Conservation (phyloP, 1,140 invertebrate species). For the Homalodisca vitripennis region DNA sequence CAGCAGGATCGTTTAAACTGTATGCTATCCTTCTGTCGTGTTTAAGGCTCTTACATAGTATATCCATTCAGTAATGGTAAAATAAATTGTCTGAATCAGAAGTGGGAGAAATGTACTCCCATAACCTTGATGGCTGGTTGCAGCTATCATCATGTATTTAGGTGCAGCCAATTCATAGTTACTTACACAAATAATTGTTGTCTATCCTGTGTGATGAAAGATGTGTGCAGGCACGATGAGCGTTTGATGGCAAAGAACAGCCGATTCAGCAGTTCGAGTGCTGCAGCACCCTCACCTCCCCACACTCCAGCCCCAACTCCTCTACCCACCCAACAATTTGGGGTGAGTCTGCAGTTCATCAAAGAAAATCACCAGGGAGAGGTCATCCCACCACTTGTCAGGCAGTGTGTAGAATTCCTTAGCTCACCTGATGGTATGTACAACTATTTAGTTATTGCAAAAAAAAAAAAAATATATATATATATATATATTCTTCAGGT, state of each 20-base stretch:
- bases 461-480: too few species aligned
- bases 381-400: slow-evolving; percentile 86
- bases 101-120: too few species aligned
- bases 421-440: slow-evolving; percentile 80
- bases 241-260: slow-evolving; percentile 62
- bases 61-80: too few species aligned
- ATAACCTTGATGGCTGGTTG: too few species aligned
- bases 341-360: slow-evolving; percentile 88
- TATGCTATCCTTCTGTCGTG: too few species aligned
- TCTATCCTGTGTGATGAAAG: too few species aligned
- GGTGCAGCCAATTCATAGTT: not conserved
- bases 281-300: slow-evolving; percentile 36
- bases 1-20: too few species aligned
- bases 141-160: too few species aligned
- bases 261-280: slow-evolving; percentile 35
- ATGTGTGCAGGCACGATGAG: slow-evolving; percentile 72
- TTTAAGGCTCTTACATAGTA: too few species aligned
- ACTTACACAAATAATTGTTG: slow-evolving; percentile 3
- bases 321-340: slow-evolving; percentile 85
- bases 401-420: slow-evolving; percentile 85
- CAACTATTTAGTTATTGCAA: too few species aligned
- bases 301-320: slow-evolving; percentile 47
- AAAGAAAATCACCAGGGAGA: slow-evolving; percentile 78
- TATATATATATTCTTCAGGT: too few species aligned
- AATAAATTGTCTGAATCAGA: too few species aligned